Evolutionary conservation across 2,113 vertebrate genomes (phyloP).

Genomic region (Acanthisitta chloris): DNA sequence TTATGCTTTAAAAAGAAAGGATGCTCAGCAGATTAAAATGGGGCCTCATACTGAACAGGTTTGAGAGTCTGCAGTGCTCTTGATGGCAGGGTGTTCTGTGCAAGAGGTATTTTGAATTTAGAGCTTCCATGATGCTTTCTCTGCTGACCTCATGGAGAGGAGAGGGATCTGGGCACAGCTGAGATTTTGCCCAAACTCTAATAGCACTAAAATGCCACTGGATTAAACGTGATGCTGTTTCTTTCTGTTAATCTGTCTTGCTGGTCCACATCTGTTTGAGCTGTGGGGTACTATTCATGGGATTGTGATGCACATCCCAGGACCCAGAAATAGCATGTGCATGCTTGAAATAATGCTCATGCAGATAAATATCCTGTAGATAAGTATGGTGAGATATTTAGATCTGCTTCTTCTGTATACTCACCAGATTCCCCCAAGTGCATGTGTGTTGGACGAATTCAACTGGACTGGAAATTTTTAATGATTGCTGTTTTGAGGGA

Average conservation of each 20-base stretch:
- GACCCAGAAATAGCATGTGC: neutral
- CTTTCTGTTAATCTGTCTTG: neutral
- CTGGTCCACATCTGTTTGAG: neutral
- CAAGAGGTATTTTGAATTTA: neutral
- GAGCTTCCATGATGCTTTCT: neutral
- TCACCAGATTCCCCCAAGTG: neutral
- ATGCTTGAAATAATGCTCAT: neutral
- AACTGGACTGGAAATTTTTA: neutral
- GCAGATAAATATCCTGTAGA: neutral
- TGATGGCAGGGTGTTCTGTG: neutral
- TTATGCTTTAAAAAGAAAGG: slow-evolving; percentile 19
- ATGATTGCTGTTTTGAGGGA: neutral
- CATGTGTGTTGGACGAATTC: neutral
- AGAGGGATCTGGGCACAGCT: neutral
- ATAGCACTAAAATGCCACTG: neutral
- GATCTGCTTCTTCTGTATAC: neutral
- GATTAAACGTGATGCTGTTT: neutral
- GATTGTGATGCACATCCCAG: neutral
- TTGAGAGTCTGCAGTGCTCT: neutral
- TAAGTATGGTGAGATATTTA: neutral
- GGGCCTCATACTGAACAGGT: neutral
- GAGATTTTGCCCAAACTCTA: neutral
- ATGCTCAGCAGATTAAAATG: slow-evolving; percentile 15
- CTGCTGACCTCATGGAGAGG: neutral
- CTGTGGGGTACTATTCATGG: neutral